Evolutionary conservation across 2,797 vertebrate species (phyloP), one percentile per base, ranked within the genome.

Genomic region (Urocyon cinereoargenteus): DNA sequence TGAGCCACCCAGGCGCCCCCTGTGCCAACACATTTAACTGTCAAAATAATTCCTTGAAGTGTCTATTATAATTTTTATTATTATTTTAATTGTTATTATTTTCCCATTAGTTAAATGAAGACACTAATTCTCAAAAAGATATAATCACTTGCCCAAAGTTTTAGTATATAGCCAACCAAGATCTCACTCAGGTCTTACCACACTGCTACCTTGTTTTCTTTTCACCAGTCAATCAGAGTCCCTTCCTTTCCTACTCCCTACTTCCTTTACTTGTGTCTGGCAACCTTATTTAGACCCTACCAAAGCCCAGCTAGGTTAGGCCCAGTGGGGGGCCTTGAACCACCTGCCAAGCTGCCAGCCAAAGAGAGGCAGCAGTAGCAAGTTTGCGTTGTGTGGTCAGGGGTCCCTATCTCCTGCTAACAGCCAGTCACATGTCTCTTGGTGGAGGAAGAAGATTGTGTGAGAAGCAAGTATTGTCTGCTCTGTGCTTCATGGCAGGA

Each of bases 51-150:
- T 36, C 57, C 36, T 77, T 51, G 5, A 82, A 55, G 26, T 59
- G n/a, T 28, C 28, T 28, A 0, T 64, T 64, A 14, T 64, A 62
- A 34, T 53, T 75, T 92, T n/a, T 70, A 70, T 72, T 70, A 40
- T 45, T 45, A 73, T 72, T 66, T n/a, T n/a, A 34, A 19, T 68
- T 53, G 3, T 79, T 59, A 19, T 45, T 70, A 31, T 57, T 87
- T 93, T 45, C 49, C 21, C 6, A 0, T 92, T 61, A 90, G 59
- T 28, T 81, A 85, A 79, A 21, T 81, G 78, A 92, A 66, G 72
- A 88, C n/a, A 91, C 78, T 31, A 22, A 77, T 61, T 28, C 83
- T 53, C 49, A 19, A 70, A 79, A 86, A 64, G 51, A 11, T 40
- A 3, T 49, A 22, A 3, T 64, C 91, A 49, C 21, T 68, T 36